Evolutionary conservation across 1,140 invertebrate genomes (phyloP).

Genomic region (Drosophila seguyi): DNA sequence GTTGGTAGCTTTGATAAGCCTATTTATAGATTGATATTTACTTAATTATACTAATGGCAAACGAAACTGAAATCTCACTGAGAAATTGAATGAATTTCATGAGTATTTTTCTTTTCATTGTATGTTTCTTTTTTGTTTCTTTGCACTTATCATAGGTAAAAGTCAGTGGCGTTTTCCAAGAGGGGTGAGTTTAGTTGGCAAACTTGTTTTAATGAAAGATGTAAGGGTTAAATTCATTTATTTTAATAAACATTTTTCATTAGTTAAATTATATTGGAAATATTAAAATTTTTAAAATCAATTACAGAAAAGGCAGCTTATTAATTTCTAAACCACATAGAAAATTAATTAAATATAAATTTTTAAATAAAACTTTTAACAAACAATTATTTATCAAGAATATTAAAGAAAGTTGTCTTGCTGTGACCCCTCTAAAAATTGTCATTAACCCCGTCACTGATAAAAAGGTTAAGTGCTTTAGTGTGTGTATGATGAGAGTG

Average conservation of each 20-base stretch:
- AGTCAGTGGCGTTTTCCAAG: conserved; percentile 13
- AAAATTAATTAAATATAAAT: too few relatives aligned
- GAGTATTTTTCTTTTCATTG: conserved; percentile 27
- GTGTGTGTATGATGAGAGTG: conserved; percentile 28
- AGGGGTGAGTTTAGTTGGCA: not conserved
- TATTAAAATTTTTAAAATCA: not conserved
- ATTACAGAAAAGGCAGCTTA: too few relatives aligned
- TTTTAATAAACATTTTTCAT: too few relatives aligned
- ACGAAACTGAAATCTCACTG: conserved; percentile 69
- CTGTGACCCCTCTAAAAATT: not conserved
- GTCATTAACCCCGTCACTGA: not conserved
- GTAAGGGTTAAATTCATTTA: not conserved
- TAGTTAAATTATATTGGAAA: not conserved
- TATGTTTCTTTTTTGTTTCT: conserved; percentile 35
- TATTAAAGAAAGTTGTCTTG: not conserved
- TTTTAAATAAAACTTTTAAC: not conserved
- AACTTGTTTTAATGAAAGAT: not conserved
- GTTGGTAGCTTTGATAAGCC: conserved; percentile 43
- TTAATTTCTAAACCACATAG: too few relatives aligned
- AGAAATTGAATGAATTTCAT: conserved; percentile 65
- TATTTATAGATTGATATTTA: conserved; percentile 50
- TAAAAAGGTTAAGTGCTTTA: conserved; percentile 14
- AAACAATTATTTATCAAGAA: too few relatives aligned
- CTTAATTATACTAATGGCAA: conserved; percentile 61
- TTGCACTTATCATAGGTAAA: conserved; percentile 56